These are phyloP conservation scores for Plestiodon gilberti DNA, from an alignment of 2,113 vertebrate genomes.

Conservation along the genomic window DNA sequence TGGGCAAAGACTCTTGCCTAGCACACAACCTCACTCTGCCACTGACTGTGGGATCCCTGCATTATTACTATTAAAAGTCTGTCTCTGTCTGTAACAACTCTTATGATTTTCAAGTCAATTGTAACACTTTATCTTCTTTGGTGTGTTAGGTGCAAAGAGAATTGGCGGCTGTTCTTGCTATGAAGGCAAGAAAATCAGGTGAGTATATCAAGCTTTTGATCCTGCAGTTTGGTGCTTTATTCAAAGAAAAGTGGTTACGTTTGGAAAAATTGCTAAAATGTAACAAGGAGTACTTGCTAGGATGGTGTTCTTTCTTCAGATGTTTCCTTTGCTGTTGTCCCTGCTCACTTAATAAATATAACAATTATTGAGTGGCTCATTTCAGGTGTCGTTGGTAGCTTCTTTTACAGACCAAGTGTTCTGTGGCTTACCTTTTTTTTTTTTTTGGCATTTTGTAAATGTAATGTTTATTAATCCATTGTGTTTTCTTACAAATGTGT, in stretches of 20 bases:
- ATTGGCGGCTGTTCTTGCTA: conserved; percentile 91
- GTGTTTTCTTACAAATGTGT: neutral
- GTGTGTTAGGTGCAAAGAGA: conserved; percentile 91
- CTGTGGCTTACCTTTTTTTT: neutral
- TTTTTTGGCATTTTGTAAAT: neutral
- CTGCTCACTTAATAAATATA: neutral
- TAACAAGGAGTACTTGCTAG: neutral
- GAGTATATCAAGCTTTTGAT: conserved; percentile 71
- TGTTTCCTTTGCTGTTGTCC: neutral
- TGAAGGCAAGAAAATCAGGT: conserved; percentile 95
- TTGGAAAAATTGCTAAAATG: neutral
- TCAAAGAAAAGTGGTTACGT: neutral
- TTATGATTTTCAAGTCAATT: neutral
- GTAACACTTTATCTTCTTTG: conserved; percentile 44
- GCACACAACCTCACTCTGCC: too few species aligned
- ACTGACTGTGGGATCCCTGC: too few species aligned
- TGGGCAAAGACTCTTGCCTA: too few species aligned
- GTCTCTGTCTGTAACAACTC: neutral
- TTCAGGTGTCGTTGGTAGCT: neutral
- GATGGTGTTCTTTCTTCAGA: neutral
- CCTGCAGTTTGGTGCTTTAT: neutral
- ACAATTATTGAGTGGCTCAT: neutral
- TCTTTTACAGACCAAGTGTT: neutral
- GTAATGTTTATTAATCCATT: neutral
- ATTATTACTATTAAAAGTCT: too few species aligned